These are phyloP conservation scores for Chiloscyllium punctatum DNA, from an alignment of 2,797 vertebrate species.

Conservation along the genomic window DNA sequence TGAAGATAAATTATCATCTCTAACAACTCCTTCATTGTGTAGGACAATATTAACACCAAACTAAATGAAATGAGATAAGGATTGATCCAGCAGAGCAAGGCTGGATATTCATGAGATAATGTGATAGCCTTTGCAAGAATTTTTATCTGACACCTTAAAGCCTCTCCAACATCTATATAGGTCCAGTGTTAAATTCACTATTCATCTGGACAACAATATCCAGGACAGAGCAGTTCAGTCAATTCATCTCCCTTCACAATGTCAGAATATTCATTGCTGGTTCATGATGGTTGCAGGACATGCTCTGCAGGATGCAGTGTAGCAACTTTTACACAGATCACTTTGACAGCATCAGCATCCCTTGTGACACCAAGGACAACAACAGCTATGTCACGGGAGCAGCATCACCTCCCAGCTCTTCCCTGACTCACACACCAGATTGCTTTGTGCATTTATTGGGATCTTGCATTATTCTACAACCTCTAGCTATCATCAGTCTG, in stretches of 20 bases:
- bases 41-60: not conserved
- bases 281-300: not conserved
- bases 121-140: not conserved
- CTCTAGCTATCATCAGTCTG: not conserved
- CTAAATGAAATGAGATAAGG: not conserved
- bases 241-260: not conserved
- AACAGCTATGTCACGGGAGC: not conserved
- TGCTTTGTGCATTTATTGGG: not conserved
- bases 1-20: too few relatives aligned
- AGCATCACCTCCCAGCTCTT: not conserved
- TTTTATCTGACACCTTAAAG: not conserved
- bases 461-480: not conserved
- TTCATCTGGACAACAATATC: not conserved
- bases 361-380: not conserved
- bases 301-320: not conserved
- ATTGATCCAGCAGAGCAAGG: not conserved
- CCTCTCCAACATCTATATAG: not conserved
- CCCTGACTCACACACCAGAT: not conserved
- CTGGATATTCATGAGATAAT: not conserved
- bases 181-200: not conserved
- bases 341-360: not conserved
- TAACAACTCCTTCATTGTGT: not conserved
- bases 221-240: not conserved
- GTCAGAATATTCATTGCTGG: not conserved
- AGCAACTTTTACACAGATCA: not conserved